Evolutionary conservation across 2,888 invertebrate genomes (phyloP).

Genomic region (Trypoxylon attenuatum): DNA sequence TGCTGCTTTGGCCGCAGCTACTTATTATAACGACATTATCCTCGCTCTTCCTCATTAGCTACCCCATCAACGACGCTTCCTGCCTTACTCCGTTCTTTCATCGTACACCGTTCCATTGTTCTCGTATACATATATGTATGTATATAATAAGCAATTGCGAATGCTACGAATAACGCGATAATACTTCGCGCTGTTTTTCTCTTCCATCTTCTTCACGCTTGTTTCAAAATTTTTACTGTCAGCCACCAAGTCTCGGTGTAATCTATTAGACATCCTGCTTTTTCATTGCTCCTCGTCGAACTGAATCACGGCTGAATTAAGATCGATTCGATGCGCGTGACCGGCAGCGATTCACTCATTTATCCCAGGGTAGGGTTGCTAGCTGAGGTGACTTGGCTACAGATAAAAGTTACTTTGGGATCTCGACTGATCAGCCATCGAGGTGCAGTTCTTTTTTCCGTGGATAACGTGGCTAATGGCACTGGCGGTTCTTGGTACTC

Average conservation of each 20-base stretch:
- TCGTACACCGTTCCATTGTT: no score
- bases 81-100: background rate
- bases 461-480: constrained; percentile 1
- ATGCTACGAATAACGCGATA: no score
- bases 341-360: constrained; percentile 57
- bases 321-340: constrained; percentile 60
- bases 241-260: no score
- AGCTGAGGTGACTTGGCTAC: constrained; percentile 9
- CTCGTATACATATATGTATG: no score
- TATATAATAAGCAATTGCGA: no score
- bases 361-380: constrained; percentile 39
- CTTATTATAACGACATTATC: constrained; percentile 68
- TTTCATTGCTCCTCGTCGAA: background rate
- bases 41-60: constrained; percentile 57
- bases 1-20: constrained; percentile 51
- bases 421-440: constrained; percentile 5
- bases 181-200: no score
- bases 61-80: constrained; percentile 53
- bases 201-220: background rate
- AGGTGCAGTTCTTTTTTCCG: background rate
- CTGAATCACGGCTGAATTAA: constrained; percentile 44
- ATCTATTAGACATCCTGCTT: no score
- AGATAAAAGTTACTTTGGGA: constrained; percentile 1
- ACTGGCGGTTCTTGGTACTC: constrained; percentile 7
- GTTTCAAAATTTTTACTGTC: no score